Base-by-base conservation (phyloP, 1,140 invertebrate genomes). In the Drosophila carrolli region DNA sequence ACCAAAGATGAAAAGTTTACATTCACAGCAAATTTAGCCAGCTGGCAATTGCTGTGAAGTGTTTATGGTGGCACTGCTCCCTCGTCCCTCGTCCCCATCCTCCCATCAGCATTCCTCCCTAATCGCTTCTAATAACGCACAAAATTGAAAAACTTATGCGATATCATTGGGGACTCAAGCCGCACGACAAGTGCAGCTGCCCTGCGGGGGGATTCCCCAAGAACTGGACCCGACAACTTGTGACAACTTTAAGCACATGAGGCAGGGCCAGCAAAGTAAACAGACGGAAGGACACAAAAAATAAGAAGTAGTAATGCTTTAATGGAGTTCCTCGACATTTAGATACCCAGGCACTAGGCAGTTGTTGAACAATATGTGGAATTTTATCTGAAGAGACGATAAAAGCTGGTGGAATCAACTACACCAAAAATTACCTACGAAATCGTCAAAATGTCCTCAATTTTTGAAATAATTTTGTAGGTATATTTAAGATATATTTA, bases 121-220 rank as follows among this genome's bases (percentile, higher is more conserved):
- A 91, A 91, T 91, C 88, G 83, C 83, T 91, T 84, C 88, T 91
- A 91, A 91, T 91, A 91, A 91, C 77, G 84, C 84, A 90, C 83
- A 88, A 91, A 91, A 91, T 89, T 89, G 88, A 91, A 90, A 90
- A 91, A 91, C 88, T 91, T 91, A 81, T 91, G 82, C 88, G 80
- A 88, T 88, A 88, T 89, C 84, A 89, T 83, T 75, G 80, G 84
- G 80, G 80, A 89, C 61, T 80, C 75, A 68, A 58, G 80, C 61
- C 63, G 78, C 67, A 88, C 83, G 72, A 88, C 83, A 88, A 88
- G 66, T 85, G 82, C 82, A 85, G 82, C 83, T 68, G 78, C 43
- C 66, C 55, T 43, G 27, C 55, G 58, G 72, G 47, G 41, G 16
- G 41, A 40, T 32, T 48, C 16, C 41, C 46, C 23, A 44, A 43